phyloP scores from a whole-genome alignment of 2,113 vertebrate species.

The Microcebus griseorufus region DNA sequence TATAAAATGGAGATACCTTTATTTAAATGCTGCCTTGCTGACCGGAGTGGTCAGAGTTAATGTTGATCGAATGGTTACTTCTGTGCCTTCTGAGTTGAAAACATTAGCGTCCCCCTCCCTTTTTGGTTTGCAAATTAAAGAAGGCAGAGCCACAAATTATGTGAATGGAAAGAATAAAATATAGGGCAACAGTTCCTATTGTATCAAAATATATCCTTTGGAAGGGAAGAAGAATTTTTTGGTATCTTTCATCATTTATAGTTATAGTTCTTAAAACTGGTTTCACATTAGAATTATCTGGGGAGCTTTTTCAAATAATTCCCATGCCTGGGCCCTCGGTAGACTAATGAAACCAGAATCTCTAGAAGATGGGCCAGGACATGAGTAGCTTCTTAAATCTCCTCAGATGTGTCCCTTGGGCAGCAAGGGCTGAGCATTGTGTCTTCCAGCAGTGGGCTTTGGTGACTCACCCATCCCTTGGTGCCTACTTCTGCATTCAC shows the following conservation, averaged over 20 bases:
- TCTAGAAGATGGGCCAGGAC: neutral
- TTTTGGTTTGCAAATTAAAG: slow-evolving; percentile 27
- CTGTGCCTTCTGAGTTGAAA: neutral
- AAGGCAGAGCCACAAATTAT: slow-evolving; percentile 23
- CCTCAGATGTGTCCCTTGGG: neutral
- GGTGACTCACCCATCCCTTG: neutral
- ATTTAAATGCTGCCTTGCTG: neutral
- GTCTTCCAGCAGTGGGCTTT: neutral
- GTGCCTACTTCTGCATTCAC: neutral
- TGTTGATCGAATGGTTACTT: neutral
- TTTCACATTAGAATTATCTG: slow-evolving; percentile 32
- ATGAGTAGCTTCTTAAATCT: neutral
- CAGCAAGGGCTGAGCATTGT: neutral
- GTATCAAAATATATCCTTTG: slow-evolving; percentile 3
- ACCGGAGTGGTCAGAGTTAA: neutral
- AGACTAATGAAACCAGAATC: neutral
- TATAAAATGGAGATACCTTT: neutral
- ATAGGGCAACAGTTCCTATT: neutral
- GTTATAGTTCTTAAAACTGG: neutral
- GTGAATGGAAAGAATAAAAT: neutral
- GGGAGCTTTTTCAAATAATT: neutral
- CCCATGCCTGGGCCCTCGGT: neutral
- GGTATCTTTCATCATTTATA: neutral
- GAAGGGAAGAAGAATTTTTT: neutral
- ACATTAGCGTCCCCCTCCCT: neutral